A percentile compares a stretch with the other conserved stretches of the same genome.
Evolutionary conservation across 2,888 invertebrate species (phyloP).

Genomic region (Mallateleia sp.): DNA sequence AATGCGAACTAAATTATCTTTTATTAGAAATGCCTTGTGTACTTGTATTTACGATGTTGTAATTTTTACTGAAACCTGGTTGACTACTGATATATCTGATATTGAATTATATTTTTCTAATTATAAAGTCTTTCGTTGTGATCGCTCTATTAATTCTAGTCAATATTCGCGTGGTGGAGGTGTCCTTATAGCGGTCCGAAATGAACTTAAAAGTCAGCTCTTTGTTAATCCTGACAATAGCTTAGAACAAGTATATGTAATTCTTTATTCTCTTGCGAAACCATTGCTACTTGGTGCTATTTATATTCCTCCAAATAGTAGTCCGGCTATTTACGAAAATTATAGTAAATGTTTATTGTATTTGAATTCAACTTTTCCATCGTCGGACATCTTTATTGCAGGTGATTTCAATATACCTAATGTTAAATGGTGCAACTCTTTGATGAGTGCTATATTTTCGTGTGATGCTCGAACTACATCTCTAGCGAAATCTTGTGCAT

Average conservation of each 20-base stretch:
- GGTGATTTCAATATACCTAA: not conserved
- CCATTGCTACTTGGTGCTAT: not conserved
- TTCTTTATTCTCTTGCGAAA: not conserved
- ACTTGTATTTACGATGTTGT: too few relatives aligned
- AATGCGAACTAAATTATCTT: too few relatives aligned
- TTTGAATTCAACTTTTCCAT: not conserved
- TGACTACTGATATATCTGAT: not conserved
- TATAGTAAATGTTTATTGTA: not conserved
- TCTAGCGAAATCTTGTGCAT: too few relatives aligned
- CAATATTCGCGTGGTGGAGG: not conserved
- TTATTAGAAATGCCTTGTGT: too few relatives aligned
- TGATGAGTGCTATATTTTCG: too few relatives aligned
- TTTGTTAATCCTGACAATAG: not conserved
- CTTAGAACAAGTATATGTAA: constrained; percentile 7
- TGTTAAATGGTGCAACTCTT: not conserved
- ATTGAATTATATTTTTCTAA: not conserved
- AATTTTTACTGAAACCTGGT: not conserved
- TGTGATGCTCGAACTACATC: too few relatives aligned
- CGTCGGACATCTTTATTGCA: not conserved
- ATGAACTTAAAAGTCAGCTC: not conserved
- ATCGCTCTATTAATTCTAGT: not conserved
- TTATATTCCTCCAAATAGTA: constrained; percentile 1
- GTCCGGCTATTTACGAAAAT: not conserved
- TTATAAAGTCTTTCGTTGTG: not conserved
- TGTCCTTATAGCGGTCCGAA: not conserved